Base-by-base conservation (phyloP, 1,140 invertebrate species). In the Riptortus pedestris region DNA sequence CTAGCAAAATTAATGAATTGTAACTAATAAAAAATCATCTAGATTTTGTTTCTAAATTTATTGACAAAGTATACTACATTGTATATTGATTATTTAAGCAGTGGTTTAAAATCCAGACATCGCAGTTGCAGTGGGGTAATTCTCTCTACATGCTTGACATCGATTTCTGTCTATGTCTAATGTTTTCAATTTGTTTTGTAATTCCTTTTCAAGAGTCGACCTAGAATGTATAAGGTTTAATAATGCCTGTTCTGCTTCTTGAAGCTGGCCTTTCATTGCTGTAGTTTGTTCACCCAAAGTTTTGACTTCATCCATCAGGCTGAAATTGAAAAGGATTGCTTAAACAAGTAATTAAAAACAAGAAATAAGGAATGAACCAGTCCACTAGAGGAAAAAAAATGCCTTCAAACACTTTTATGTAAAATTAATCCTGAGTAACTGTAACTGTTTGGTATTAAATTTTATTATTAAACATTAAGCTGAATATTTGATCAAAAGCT, bases 291-390 rank as follows among this genome's bases (percentile, higher is more conserved):
- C 83, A 33, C 79, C 78, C 26, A 87, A 79, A 33, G 75, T 79
- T 72, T 83, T 85, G 0, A 86, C 85, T 73, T 88, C 87, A 33
- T 87, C 83, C 38, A 88, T 79, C n/a, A 89, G 75, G 9, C 79
- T 79, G 61, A 24, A 72, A 72, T 7, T 48, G 57, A 52, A 60
- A 47, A 62, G 47, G 57, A n/a, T n/a, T n/a, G n/a, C n/a, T n/a
- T n/a, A n/a, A n/a, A n/a, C n/a, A n/a, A n/a, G n/a, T n/a, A n/a
- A n/a, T n/a, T n/a, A n/a, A n/a, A n/a, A n/a, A n/a, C n/a, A n/a
- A n/a, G n/a, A n/a, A n/a, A n/a, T n/a, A n/a, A n/a, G n/a, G n/a
- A n/a, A n/a, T n/a, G n/a, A n/a, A n/a, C n/a, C n/a, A n/a, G n/a
- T 14, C 51, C 11, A 52, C 9, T 9, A 52, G 20, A 9, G 9